Base-by-base conservation (phyloP, 2,888 invertebrate genomes). In the Cyrtodaria siliqua region DNA sequence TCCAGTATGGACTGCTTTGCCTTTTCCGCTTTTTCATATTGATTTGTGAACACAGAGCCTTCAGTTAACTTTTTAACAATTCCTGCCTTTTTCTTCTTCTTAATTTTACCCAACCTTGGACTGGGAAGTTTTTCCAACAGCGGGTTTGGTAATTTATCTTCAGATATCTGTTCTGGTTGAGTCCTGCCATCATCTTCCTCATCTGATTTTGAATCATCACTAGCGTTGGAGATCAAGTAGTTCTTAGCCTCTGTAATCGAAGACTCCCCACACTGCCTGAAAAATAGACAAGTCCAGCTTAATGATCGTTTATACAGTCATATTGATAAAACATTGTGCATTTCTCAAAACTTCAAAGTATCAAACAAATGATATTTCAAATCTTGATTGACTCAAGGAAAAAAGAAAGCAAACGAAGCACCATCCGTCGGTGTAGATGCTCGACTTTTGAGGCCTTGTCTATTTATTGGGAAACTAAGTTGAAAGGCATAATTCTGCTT, bases 1-100 rank as follows among this genome's bases (percentile, higher is more conserved):
- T 98, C 97, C 52, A 98, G 93, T 69, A 97, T 95, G 16, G 97
- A 96, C 71, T 96, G 96, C 92, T 97, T 97, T 1, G 96, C 96
- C 90, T 96, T 95, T 92, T 97, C 97, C 0, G 96, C 97, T 92
- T 96, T 96, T 26, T 95, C 95, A 91, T 96, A 98, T 9, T 97
- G 97, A 94, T 97, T 98, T 40, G 95, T 95, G 91, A 97, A 97
- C 2, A 98, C 97, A 14, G 97, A 97, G 0, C 82, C 69, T 18
- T 52, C 67, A 52, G 66, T 64, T 23, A 56, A 55, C n/a, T 55
- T 27, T 33, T 38, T 33, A 29, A 59, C 52, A 12, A 24, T 44
- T 27, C 14, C 14, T 12, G n/a, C 47, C 12, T 40, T 47, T 14
- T 27, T 55, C 2, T 42, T 49, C 20, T 60, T 57, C 40, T 60